Percentiles rank a stretch among this genome's conserved stretches.
phyloP scores from a whole-genome alignment of 2,888 invertebrate species.

The Parnassius orleans region DNA sequence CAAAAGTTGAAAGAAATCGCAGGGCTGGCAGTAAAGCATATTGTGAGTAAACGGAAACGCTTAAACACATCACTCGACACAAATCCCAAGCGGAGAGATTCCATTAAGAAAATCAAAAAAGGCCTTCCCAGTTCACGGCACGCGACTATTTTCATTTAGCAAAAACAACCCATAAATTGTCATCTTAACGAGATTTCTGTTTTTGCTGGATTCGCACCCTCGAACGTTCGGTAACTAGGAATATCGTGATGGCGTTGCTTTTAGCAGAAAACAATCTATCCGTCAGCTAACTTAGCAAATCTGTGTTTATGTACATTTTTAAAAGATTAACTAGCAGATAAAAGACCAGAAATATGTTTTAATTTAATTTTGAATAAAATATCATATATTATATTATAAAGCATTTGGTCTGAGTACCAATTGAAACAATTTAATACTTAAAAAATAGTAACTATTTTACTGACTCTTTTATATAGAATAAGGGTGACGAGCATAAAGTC shows the following conservation, averaged over 20 bases:
- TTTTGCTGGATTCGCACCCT: constrained; percentile 76
- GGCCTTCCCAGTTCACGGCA: constrained; percentile 73
- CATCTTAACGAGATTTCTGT: constrained; percentile 81
- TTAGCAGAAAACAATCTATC: constrained; percentile 42
- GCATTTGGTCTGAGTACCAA: no score
- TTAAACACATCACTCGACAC: constrained; percentile 69
- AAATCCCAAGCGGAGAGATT: constrained; percentile 79
- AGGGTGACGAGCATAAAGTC: no score
- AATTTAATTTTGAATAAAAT: no score
- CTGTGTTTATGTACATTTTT: constrained; percentile 10
- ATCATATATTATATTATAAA: no score
- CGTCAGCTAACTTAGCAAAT: constrained; percentile 48
- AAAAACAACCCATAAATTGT: constrained; percentile 82
- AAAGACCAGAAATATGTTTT: no score
- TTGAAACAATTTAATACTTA: no score
- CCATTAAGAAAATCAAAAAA: constrained; percentile 82
- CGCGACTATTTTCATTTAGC: constrained; percentile 80
- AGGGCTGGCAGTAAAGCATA: constrained; percentile 43
- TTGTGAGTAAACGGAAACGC: constrained; percentile 60
- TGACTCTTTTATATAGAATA: no score
- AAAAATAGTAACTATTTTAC: no score
- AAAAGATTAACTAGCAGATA: neutral
- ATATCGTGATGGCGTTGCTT: constrained; percentile 50
- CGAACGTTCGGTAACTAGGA: constrained; percentile 58
- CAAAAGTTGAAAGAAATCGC: constrained; percentile 36